Base-by-base conservation (phyloP, 1,140 invertebrate species). In the Pollicipes pollicipes region DNA sequence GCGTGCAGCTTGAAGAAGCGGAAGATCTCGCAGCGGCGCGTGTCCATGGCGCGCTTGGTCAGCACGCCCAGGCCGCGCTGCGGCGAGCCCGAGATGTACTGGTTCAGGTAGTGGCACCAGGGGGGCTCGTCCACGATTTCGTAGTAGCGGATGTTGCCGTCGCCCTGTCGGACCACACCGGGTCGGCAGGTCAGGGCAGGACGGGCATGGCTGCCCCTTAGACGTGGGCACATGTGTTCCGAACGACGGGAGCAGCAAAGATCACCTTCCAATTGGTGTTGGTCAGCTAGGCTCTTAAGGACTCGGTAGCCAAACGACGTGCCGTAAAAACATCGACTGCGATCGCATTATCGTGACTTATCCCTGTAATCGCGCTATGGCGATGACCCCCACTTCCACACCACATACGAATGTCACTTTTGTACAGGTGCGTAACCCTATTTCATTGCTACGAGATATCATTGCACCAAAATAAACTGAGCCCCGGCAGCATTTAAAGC, bases 101-200 rank as follows among this genome's bases (percentile, higher is more conserved):
- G 91, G 78, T 88, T 94, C 2, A 97, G 84, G 79, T 90, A 97
- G 81, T 95, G 88, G 72, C 92, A 83, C 80, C 88, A 94, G 0
- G 93, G 91, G 1, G 85, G 80, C 74, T 93, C 88, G 75, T 92
- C 86, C 0, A 88, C 88, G 30, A 96, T 86, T 82, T 97, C 94
- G 80, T 94, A 97, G 80, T 96, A 97, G 16, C 93, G 84, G 73
- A 97, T 95, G 77, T 93, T 95, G 16, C 93, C 92, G 78, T 96
- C 93, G 2, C 93, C 93, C 85, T 94, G 74, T n/a, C 77, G 77
- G 73, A 72, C 68, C n/a, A 75, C n/a, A n/a, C n/a, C n/a, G n/a
- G n/a, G n/a, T n/a, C 26, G 26, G n/a, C n/a, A 26, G 63, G 26
- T 26, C 27, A 73, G 73, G 37, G 64, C 16, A 73, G 27, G 24